Percentiles rank a stretch among this genome's conserved stretches.
Evolutionary conservation across 2,888 invertebrate species (phyloP).

Genomic region (Muschampia plurimacula): DNA sequence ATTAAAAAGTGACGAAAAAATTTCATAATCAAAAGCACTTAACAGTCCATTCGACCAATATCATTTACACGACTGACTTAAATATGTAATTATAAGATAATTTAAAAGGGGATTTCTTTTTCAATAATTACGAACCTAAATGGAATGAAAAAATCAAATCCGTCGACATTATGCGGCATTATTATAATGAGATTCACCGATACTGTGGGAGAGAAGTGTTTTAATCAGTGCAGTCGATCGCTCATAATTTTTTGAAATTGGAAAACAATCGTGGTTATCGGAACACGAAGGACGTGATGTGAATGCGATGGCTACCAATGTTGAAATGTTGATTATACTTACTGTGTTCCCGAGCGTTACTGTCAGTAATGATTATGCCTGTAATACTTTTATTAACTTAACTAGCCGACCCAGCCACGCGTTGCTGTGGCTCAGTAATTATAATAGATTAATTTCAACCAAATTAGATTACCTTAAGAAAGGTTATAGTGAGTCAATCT

Average conservation of each 20-base stretch:
- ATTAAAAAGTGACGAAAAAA: too few relatives aligned
- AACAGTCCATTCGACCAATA: too few relatives aligned
- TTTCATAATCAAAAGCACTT: too few relatives aligned
- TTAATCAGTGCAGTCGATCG: constrained; percentile 11
- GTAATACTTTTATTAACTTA: too few relatives aligned
- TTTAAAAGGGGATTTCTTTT: too few relatives aligned
- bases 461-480: too few relatives aligned
- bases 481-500: too few relatives aligned
- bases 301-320: not conserved
- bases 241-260: constrained; percentile 18
- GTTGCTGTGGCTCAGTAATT: too few relatives aligned
- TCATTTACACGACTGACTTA: too few relatives aligned
- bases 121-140: not conserved
- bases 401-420: too few relatives aligned
- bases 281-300: constrained; percentile 38
- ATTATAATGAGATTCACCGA: constrained; percentile 58
- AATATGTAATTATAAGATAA: too few relatives aligned
- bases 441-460: too few relatives aligned
- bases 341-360: not conserved
- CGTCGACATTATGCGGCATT: constrained; percentile 61
- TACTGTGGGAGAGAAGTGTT: constrained; percentile 7
- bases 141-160: constrained; percentile 43
- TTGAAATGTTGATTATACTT: not conserved
- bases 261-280: constrained; percentile 8
- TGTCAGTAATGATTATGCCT: not conserved